Conservation (phyloP, 1,140 invertebrate genomes). For the Odontomachus brunneus region DNA sequence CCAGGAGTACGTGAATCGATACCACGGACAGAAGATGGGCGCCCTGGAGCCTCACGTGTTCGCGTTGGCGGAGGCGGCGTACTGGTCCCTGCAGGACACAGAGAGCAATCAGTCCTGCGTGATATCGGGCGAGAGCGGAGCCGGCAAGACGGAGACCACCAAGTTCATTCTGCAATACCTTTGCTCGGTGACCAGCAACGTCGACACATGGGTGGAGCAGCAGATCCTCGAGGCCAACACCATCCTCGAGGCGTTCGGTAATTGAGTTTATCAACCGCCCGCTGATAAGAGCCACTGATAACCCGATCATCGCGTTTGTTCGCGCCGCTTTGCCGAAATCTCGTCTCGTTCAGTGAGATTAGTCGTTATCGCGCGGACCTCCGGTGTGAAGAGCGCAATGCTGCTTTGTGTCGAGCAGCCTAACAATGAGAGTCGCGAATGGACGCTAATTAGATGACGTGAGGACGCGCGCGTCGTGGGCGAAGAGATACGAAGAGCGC, state of each 20-base stretch:
- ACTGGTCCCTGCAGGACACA: slow-evolving; percentile 89
- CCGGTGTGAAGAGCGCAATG: no score
- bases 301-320: neutral
- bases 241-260: slow-evolving; percentile 96
- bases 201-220: slow-evolving; percentile 97
- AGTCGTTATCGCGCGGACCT: no score
- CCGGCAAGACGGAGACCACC: slow-evolving; percentile 98
- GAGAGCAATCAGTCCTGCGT: slow-evolving; percentile 94
- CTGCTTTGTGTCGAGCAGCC: no score
- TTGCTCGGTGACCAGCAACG: slow-evolving; percentile 95
- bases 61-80: slow-evolving; percentile 95
- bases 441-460: no score
- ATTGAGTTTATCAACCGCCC: slow-evolving; percentile 65
- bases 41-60: slow-evolving; percentile 95
- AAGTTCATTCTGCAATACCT: slow-evolving; percentile 98
- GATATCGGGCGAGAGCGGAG: slow-evolving; percentile 98
- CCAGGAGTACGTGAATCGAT: slow-evolving; percentile 93
- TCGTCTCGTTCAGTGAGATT: neutral
- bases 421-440: no score
- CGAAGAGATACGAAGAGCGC: no score
- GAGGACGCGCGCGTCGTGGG: no score
- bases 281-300: slow-evolving; percentile 5
- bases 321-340: slow-evolving; percentile 1
- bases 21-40: slow-evolving; percentile 93
- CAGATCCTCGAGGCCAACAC: slow-evolving; percentile 97